phyloP scores from a whole-genome alignment of 2,113 vertebrate species.

The Emberiza fucata region DNA sequence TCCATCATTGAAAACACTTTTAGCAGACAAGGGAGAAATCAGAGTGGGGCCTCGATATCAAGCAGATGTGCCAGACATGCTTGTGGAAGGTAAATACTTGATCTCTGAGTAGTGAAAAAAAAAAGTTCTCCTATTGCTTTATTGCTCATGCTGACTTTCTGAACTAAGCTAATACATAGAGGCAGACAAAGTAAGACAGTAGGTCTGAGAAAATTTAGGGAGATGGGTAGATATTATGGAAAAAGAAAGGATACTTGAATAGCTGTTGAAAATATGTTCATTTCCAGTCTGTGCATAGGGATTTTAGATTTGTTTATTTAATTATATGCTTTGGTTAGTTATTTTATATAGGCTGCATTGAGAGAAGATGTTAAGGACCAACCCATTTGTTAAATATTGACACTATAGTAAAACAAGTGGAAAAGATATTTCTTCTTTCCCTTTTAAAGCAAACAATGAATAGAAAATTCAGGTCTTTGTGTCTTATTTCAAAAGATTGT shows the following conservation, averaged over 20 bases:
- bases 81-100: constrained; percentile 83
- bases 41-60: constrained; percentile 96
- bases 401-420: not conserved
- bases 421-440: not conserved
- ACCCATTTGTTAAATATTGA: not conserved
- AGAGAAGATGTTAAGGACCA: not conserved
- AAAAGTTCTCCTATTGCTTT: not conserved
- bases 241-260: not conserved
- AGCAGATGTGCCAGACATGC: constrained; percentile 96
- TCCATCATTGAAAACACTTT: constrained; percentile 92
- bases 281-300: not conserved
- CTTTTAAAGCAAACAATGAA: not conserved
- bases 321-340: not conserved
- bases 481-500: not conserved
- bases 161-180: not conserved
- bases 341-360: not conserved
- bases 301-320: not conserved
- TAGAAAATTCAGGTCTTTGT: not conserved
- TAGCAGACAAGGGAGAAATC: constrained; percentile 97
- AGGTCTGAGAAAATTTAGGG: not conserved
- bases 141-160: not conserved
- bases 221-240: not conserved
- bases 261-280: not conserved
- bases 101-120: not conserved
- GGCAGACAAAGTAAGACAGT: not conserved